Base-by-base conservation (phyloP, 2,888 invertebrate genomes). In the Deladenus siricidicola region DNA sequence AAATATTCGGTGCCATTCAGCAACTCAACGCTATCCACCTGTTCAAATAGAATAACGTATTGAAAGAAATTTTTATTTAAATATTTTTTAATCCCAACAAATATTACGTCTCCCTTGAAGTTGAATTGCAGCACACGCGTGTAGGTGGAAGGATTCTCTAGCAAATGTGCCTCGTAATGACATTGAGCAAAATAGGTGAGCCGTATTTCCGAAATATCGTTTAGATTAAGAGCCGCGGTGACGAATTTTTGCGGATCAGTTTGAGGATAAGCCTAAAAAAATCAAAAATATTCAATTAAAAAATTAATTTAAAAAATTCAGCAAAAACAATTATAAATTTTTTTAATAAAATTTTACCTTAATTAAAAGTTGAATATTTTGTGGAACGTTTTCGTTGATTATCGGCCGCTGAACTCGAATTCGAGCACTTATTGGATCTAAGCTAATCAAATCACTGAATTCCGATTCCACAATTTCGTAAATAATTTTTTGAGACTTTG, bases 111-210 rank as follows among this genome's bases (percentile, higher is more conserved):
- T 30, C 60, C 60, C 24, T 47, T 56, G 49, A 50, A 59, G 52
- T 59, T 60, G 51, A 60, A 60, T n/a, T 60, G 60, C 44, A 63
- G 52, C n/a, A 62, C 54, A 44, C 58, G 42, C 26, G 60, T 60
- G 39, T 57, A 60, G 10, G 60, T 56, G 34, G 48, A 64, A 23
- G 60, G 51, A 26, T 67, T 67, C 56, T 67, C 68, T 28, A 54
- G 44, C 47, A 67, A 50, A 44, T 60, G 66, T 10, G 51, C 52
- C 10, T 63, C 62, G 47, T 67, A 67, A 29, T 58, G 62, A 47
- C 68, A 67, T 47, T 67, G 66, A 14, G 70, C 50, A 48, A 67
- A 67, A 48, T 70, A 70, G n/a, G 68, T 62, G 28, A 67, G 45
- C 42, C 45, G 52, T 26, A 60, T 58, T 47, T 67, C 68, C 4